Evolutionary conservation across 1,140 invertebrate genomes (phyloP), one percentile per base, ranked within the genome.

Genomic region (Solenopsis invicta): DNA sequence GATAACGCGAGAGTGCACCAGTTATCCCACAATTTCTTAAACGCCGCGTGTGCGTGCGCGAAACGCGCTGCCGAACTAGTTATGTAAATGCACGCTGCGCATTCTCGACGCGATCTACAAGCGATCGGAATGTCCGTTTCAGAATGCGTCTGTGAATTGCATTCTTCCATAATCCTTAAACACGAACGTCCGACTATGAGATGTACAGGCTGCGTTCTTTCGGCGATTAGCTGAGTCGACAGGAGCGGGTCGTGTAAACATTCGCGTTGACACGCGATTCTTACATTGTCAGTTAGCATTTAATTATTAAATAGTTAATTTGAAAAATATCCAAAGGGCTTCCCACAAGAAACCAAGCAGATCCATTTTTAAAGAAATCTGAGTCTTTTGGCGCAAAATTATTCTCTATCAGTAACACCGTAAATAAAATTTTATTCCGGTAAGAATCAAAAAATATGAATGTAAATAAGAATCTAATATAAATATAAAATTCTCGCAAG

Each of bases 61-160:
- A 81, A 90, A 90, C 89, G 78, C 54, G 72, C 75, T 45, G 59
- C 59, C 81, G 87, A 93, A 93, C 93, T 93, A 93, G 93, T 93
- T 93, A 93, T 93, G 92, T 90, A 93, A 93, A 93, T 93, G 86
- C 66, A 59, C 13, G 54, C 72, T 50, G 76, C 56, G 89, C 91
- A 90, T 92, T 90, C 91, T 85, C 80, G 50, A 78, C 78, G 85
- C 85, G 89, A 89, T 93, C 88, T 90, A 88, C 86, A 86, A 86
- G 61, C 64, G 59, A 84, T 85, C 84, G 88, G 69, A 34, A 48
- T 45, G 45, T 71, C 56, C 66, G 37, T 56, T 18, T 45, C 61
- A 10, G 24, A 84, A 91, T 74, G 62, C 64, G 56, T 24, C 29
- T 69, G 34, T 48, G 75, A 72, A 72, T 66, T 54, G 45, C 54